phyloP scores from a whole-genome alignment of 2,113 vertebrate species.

The Otocyon megalotis region DNA sequence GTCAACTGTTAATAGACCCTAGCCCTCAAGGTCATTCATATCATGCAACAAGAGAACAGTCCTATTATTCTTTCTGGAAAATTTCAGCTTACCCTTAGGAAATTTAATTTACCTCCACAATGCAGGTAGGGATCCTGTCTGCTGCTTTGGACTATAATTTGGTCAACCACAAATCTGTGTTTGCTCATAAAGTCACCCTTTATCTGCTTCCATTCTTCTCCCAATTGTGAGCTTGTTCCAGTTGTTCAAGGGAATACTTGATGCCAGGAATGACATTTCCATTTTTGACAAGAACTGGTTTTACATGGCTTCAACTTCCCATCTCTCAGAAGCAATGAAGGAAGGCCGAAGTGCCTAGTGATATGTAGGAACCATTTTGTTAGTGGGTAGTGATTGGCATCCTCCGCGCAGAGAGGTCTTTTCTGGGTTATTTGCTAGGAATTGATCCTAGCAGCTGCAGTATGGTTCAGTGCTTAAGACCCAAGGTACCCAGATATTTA shows the following conservation, averaged over 20 bases:
- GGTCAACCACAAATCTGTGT: background rate
- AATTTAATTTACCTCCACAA: background rate
- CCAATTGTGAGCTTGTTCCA: background rate
- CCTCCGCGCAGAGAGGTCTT: background rate
- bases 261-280: background rate
- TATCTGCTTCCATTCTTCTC: background rate
- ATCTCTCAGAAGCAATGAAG: background rate
- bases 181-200: background rate
- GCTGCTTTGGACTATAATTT: background rate
- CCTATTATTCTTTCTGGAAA: background rate
- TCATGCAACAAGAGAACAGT: background rate
- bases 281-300: background rate
- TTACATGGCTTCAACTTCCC: background rate
- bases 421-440: background rate
- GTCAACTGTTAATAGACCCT: background rate
- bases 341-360: background rate
- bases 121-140: background rate
- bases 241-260: background rate
- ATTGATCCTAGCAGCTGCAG: background rate
- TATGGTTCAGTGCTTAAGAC: background rate
- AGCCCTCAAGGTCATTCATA: background rate
- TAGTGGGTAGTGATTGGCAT: background rate
- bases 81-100: background rate
- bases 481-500: too few relatives aligned
- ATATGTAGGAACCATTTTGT: background rate